phyloP scores from a whole-genome alignment of 2,888 invertebrate genomes.

The Pristionchus fissidentatus region DNA sequence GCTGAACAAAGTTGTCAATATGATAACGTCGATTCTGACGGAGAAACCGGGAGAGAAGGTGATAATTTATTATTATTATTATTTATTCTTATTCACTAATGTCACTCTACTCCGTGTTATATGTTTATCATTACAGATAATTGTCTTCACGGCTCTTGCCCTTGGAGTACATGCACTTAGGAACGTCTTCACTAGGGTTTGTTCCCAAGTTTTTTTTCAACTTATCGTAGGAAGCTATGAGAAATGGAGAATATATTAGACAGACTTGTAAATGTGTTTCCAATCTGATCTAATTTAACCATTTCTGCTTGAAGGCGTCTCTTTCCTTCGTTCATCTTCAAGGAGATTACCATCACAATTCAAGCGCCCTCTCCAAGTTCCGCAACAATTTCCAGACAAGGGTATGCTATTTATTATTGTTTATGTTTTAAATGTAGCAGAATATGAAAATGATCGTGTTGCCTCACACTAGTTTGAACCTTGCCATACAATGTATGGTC shows the following conservation, averaged over 20 bases:
- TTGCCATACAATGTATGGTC: no score
- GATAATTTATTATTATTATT: no score
- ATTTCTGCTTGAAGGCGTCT: neutral
- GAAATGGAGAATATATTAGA: neutral
- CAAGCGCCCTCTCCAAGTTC: neutral
- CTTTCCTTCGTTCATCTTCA: conserved; percentile 6
- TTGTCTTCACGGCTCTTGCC: conserved; percentile 24
- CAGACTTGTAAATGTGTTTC: no score
- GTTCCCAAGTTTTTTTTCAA: neutral
- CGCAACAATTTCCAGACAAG: conserved; percentile 8
- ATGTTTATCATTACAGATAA: neutral
- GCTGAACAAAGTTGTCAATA: conserved; percentile 27
- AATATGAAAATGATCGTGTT: no score
- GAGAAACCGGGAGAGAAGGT: neutral
- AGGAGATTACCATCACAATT: neutral
- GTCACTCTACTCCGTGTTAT: neutral
- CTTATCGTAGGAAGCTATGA: neutral
- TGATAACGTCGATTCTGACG: neutral
- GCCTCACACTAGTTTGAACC: no score
- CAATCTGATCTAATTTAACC: no score
- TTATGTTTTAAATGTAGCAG: no score
- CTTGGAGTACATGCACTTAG: neutral
- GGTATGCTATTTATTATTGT: neutral
- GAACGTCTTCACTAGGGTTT: conserved; percentile 16
- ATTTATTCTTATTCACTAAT: neutral